These are phyloP conservation scores for Syngnathus rostellatus DNA, from an alignment of 2,797 vertebrate genomes.

Conservation along the genomic window DNA sequence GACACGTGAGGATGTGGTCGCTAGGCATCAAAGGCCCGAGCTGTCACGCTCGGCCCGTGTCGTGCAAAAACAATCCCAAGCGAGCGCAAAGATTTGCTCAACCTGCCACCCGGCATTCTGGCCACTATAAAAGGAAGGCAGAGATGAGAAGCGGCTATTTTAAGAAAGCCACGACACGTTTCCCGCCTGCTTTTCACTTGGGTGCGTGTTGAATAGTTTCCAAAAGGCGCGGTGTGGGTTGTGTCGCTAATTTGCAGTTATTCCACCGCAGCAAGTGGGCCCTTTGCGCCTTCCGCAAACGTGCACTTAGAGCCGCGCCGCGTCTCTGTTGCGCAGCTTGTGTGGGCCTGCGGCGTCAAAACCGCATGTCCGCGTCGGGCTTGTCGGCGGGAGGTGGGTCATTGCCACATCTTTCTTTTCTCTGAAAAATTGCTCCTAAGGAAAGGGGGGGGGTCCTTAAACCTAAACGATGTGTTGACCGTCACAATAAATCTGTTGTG, in stretches of 20 bases:
- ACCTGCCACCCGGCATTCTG: conserved; percentile 3
- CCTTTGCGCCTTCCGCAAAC: conserved; percentile 14
- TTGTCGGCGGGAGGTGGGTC: too few species aligned
- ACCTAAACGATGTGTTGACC: conserved; percentile 78
- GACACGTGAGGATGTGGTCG: conserved; percentile 56
- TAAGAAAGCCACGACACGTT: background rate
- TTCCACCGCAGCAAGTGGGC: conserved; percentile 7
- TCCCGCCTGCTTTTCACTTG: background rate
- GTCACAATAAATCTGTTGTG: conserved; percentile 88
- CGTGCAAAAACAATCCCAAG: conserved; percentile 41
- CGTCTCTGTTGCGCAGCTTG: conserved; percentile 19
- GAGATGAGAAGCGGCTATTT: conserved; percentile 6
- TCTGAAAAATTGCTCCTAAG: background rate
- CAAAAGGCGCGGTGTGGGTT: conserved; percentile 4
- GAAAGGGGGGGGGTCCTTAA: background rate
- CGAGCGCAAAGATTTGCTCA: conserved; percentile 27
- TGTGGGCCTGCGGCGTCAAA: conserved; percentile 38
- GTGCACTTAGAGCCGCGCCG: conserved; percentile 16
- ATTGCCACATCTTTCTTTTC: background rate
- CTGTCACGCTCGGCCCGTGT: conserved; percentile 27
- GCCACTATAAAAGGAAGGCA: background rate
- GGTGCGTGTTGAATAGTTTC: conserved; percentile 4
- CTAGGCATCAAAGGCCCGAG: conserved; percentile 43
- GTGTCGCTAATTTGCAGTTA: conserved; percentile 13
- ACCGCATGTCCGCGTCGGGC: conserved; percentile 25